Conservation (phyloP, 2,888 invertebrate genomes). For the Ophioninae sp. region DNA sequence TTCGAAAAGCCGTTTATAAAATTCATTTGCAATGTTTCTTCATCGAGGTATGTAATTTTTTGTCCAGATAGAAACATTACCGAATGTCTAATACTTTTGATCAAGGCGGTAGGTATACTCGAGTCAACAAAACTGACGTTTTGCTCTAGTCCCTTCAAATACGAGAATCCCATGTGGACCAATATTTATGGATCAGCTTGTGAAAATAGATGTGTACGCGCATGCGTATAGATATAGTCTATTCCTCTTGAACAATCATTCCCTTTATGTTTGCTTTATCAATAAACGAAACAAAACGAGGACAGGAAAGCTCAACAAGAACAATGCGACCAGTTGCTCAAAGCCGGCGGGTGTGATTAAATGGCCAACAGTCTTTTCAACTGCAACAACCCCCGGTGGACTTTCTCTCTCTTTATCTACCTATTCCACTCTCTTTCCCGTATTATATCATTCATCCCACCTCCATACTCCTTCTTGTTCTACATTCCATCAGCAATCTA, state of each 20-base stretch:
- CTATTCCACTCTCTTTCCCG: neutral
- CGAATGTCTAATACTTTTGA: too few species aligned
- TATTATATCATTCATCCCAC: constrained; percentile 22
- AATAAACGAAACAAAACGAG: constrained; percentile 46
- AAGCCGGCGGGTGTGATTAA: constrained; percentile 50
- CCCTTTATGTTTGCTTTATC: constrained; percentile 46
- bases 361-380: constrained; percentile 51
- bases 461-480: constrained; percentile 7
- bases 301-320: constrained; percentile 40
- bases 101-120: too few species aligned
- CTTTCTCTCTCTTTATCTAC: neutral
- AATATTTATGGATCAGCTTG: neutral
- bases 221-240: neutral
- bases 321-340: constrained; percentile 54
- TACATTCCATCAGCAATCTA: constrained; percentile 1
- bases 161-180: neutral
- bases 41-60: too few species aligned
- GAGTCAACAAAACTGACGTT: neutral
- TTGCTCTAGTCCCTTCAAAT: neutral
- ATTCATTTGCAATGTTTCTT: too few species aligned
- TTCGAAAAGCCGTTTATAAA: too few species aligned
- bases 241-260: constrained; percentile 15
- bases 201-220: neutral
- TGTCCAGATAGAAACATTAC: too few species aligned
- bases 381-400: constrained; percentile 46